Conservation (phyloP, 2,113 vertebrate genomes). For the Ammodytes marinus region DNA sequence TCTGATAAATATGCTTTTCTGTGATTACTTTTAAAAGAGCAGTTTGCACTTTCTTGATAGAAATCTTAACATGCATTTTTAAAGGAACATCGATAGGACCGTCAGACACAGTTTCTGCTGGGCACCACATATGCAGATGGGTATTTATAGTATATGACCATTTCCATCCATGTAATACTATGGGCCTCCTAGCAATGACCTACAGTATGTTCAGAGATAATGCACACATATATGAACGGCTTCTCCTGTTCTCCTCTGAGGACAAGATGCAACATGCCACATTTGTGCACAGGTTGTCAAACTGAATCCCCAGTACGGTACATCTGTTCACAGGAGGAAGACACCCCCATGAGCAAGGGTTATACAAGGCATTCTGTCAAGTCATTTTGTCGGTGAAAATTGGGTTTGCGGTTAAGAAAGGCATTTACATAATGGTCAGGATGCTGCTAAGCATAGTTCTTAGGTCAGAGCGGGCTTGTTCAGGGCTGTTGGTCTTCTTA, state of each 20-base stretch:
- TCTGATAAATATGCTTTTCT: not conserved
- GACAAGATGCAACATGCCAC: conserved; percentile 73
- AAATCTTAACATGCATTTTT: conserved; percentile 28
- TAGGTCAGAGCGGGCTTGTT: conserved; percentile 21
- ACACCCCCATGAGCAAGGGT: conserved; percentile 47
- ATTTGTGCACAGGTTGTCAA: conserved; percentile 52
- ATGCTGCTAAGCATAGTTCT: conserved; percentile 51
- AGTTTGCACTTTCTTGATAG: not conserved
- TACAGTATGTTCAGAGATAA: conserved; percentile 37
- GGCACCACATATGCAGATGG: conserved; percentile 11
- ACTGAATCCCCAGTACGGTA: conserved; percentile 48
- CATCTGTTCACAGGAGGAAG: conserved; percentile 55
- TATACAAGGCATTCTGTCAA: conserved; percentile 64
- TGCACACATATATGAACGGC: conserved; percentile 30
- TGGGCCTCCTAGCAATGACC: conserved; percentile 55
- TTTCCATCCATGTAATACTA: conserved; percentile 46
- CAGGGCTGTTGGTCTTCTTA: conserved; percentile 11
- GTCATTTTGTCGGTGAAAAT: conserved; percentile 78
- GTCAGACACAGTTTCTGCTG: conserved; percentile 3
- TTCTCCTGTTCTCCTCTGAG: conserved; percentile 35
- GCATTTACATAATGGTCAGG: conserved; percentile 57
- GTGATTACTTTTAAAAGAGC: not conserved
- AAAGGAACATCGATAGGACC: conserved; percentile 59
- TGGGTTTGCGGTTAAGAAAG: conserved; percentile 49
- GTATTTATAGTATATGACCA: conserved; percentile 52